Evolutionary conservation across 2,888 invertebrate species (phyloP).

Genomic region (Heliconius erato): DNA sequence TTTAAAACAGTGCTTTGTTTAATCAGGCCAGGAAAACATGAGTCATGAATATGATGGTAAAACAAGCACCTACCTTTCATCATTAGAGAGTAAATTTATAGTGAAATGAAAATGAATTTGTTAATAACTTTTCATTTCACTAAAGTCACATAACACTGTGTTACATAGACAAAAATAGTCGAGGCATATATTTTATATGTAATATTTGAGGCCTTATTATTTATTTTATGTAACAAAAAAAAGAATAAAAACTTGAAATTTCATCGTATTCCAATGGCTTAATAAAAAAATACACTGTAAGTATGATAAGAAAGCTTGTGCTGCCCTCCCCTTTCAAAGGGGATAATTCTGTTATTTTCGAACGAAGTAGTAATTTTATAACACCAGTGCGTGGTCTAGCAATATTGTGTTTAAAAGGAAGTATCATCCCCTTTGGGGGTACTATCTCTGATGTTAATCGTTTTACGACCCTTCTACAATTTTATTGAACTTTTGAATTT

Average conservation of each 20-base stretch:
- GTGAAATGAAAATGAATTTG: neutral
- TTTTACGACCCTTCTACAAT: constrained; percentile 10
- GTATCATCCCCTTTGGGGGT: constrained; percentile 30
- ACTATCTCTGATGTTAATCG: constrained; percentile 55
- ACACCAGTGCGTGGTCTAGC: constrained; percentile 17
- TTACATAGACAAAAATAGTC: too few relatives aligned
- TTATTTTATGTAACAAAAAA: neutral
- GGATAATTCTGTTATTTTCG: constrained; percentile 8
- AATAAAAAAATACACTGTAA: neutral
- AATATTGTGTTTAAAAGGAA: constrained; percentile 36
- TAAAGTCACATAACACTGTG: too few relatives aligned
- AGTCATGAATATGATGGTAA: neutral
- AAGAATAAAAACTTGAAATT: neutral
- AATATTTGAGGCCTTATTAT: too few relatives aligned
- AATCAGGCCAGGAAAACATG: neutral
- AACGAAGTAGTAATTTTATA: constrained; percentile 15
- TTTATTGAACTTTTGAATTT: constrained; percentile 23
- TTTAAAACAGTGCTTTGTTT: neutral
- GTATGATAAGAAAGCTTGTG: neutral
- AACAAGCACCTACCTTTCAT: neutral
- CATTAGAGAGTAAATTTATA: neutral
- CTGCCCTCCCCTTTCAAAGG: neutral
- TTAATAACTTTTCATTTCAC: too few relatives aligned
- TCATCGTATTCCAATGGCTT: neutral
- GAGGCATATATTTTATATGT: too few relatives aligned